Base-by-base conservation (phyloP, 2,888 invertebrate species). In the Piscicola geometra region DNA sequence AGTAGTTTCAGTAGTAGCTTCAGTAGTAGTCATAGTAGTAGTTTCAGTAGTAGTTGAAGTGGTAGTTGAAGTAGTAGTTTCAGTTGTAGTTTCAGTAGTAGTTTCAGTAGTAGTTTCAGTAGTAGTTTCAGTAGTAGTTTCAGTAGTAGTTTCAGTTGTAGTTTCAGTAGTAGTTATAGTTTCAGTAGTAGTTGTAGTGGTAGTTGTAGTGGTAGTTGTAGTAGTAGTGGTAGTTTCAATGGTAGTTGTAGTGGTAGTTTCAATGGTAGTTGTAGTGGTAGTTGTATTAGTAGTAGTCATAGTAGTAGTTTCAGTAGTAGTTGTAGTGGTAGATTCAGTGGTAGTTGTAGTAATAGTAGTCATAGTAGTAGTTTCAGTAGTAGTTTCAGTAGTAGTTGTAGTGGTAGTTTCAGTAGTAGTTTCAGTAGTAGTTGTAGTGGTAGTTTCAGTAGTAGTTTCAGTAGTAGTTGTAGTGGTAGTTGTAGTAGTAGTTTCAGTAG, bases 201-300 rank as follows among this genome's bases (percentile, higher is more conserved):
- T 73, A 73, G 74, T 73, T 72, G 74, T 73, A 73, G 74, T 73
- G 71, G 74, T 73, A 73, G 74, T 68, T 72, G 74, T 73, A 73
- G 66, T 68, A 73, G 71, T 33, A 70, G 74, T 33, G 28, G 74
- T 35, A 30, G 32, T 12, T 41, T 25, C 30, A 69, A n/a, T 32
- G 76, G 83, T 83, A 3, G 81, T 64, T 12, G 64, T 30, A 64
- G 64, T 30, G 21, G 64, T 30, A 64, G 64, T 30, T 12, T 5
- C 21, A 64, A 21, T 30, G 21, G 64, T 30, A 64, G 64, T 30
- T 12, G 64, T 30, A 64, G 64, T 30, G 21, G 64, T 30, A 64
- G 64, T 30, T 12, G 64, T 30, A 64, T 5, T 30, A 64, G 64
- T 30, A 64, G 64, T 21, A 64, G 64, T 30, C 3, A 21, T 64